These are phyloP conservation scores for Drosophila kanapiae DNA, from an alignment of 1,140 invertebrate genomes.

Conservation along the genomic window DNA sequence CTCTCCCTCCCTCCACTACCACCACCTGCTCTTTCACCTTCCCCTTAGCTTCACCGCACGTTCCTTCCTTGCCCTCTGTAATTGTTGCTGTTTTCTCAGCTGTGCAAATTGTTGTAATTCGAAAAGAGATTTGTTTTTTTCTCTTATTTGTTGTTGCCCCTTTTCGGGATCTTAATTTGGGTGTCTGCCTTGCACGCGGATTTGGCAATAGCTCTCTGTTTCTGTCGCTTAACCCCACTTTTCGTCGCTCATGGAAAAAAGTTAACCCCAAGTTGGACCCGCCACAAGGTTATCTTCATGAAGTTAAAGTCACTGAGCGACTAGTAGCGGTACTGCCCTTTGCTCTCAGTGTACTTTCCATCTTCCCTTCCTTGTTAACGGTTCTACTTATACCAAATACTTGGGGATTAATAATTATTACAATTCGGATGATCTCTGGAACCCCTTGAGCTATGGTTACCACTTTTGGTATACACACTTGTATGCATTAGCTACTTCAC, in stretches of 20 bases:
- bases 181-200: constrained; percentile 6
- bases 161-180: constrained; percentile 35
- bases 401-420: neutral
- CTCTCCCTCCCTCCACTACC: neutral
- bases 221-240: neutral
- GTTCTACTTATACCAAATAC: neutral
- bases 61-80: neutral
- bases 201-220: constrained; percentile 14
- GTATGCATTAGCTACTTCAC: too few species aligned
- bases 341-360: neutral
- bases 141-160: constrained; percentile 3
- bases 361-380: neutral
- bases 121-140: constrained; percentile 41
- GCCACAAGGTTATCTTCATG: neutral
- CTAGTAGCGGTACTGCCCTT: neutral
- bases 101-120: constrained; percentile 33
- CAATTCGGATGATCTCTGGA: neutral
- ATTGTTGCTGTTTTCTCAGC: constrained; percentile 37
- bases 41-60: neutral
- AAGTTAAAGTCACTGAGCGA: neutral
- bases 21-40: neutral
- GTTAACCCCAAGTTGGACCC: neutral
- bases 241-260: neutral
- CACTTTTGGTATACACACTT: neutral
- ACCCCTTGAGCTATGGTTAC: neutral